Evolutionary conservation across 2,888 invertebrate species (phyloP).

Genomic region (Pediacus dermestoides): DNA sequence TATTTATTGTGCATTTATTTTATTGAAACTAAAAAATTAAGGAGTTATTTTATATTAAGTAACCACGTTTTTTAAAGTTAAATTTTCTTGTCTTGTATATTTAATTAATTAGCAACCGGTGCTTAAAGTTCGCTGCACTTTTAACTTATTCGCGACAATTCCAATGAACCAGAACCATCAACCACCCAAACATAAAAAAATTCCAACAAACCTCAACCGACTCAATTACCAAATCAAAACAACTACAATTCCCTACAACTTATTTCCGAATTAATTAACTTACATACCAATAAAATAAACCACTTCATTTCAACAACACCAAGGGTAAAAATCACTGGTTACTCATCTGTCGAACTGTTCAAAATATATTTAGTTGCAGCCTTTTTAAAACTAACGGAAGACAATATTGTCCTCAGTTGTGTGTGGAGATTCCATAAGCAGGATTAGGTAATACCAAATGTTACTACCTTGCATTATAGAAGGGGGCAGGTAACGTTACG

Average conservation of each 20-base stretch:
- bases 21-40: too few species aligned
- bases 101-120: too few species aligned
- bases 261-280: too few species aligned
- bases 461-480: constrained; percentile 31
- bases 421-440: constrained; percentile 24
- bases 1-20: too few species aligned
- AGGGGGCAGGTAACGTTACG: constrained; percentile 42
- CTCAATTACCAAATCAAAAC: constrained; percentile 1
- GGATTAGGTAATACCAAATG: constrained; percentile 29
- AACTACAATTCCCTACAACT: constrained; percentile 4
- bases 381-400: constrained; percentile 45
- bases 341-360: constrained; percentile 41
- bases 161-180: constrained; percentile 6
- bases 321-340: constrained; percentile 30
- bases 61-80: too few species aligned
- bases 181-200: constrained; percentile 8
- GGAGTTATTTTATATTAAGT: too few species aligned
- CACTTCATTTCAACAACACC: constrained; percentile 35
- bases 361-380: constrained; percentile 38
- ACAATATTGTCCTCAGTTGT: constrained; percentile 36
- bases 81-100: too few species aligned
- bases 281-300: constrained; percentile 38
- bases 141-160: too few species aligned
- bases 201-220: background rate
- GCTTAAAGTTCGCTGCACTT: too few species aligned